Conservation (phyloP, 2,797 vertebrate genomes). For the Eulemur albifrons region DNA sequence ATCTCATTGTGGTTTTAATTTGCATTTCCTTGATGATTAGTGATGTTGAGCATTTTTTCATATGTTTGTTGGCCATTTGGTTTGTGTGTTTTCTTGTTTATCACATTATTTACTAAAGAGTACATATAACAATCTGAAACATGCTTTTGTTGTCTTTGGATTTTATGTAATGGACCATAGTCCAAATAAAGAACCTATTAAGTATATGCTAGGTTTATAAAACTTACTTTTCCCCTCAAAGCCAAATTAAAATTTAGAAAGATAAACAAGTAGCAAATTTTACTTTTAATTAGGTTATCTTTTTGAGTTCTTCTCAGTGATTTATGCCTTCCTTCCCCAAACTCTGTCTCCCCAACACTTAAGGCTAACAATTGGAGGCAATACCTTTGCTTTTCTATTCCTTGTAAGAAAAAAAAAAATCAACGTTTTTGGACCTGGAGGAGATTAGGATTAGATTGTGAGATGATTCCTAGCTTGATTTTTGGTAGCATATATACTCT, state of each 20-base stretch:
- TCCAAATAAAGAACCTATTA: not conserved
- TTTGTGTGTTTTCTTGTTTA: not conserved
- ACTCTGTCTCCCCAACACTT: not conserved
- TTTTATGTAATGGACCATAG: not conserved
- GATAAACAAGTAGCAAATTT: not conserved
- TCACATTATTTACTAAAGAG: not conserved
- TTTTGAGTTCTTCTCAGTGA: not conserved
- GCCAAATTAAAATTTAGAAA: constrained; percentile 29
- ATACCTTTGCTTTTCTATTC: not conserved
- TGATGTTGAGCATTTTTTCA: not conserved
- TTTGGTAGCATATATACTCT: not conserved
- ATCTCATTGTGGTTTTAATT: not conserved
- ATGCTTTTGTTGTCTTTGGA: not conserved
- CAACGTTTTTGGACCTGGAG: not conserved
- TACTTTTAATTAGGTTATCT: not conserved
- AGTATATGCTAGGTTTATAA: not conserved
- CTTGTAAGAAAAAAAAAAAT: not conserved
- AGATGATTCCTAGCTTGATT: not conserved
- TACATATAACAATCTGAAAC: not conserved
- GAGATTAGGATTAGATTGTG: not conserved
- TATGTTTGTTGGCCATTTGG: not conserved
- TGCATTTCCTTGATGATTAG: not conserved
- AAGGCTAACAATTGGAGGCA: not conserved
- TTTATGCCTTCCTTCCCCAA: not conserved
- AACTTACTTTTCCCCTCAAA: not conserved